phyloP scores from a whole-genome alignment of 2,888 invertebrate species.

The Gibbula magus region DNA sequence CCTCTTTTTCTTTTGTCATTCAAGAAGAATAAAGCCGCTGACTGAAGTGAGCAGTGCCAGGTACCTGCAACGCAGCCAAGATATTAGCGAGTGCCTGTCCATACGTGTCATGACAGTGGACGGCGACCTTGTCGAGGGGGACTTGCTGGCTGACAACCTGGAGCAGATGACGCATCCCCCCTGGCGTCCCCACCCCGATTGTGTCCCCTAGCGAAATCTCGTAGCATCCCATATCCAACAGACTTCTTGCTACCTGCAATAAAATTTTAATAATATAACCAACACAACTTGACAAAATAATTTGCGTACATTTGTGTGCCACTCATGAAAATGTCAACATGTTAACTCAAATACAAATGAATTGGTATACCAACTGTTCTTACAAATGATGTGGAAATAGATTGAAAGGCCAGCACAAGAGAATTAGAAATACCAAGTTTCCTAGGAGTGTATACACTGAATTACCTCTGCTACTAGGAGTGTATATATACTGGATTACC shows the following conservation, averaged over 20 bases:
- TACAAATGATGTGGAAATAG: too few relatives aligned
- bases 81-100: conserved; percentile 97
- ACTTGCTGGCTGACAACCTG: conserved; percentile 81
- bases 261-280: too few relatives aligned
- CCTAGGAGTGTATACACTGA: not conserved
- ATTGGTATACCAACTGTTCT: too few relatives aligned
- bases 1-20: too few relatives aligned
- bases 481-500: too few relatives aligned
- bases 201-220: conserved; percentile 98
- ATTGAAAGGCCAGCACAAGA: not conserved
- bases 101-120: conserved; percentile 99
- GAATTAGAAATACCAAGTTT: not conserved
- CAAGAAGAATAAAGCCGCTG: too few relatives aligned
- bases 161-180: conserved; percentile 84
- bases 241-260: conserved; percentile 79
- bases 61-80: conserved; percentile 89
- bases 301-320: too few relatives aligned
- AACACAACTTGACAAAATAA: too few relatives aligned
- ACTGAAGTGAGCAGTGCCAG: too few relatives aligned
- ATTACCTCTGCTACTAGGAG: conserved; percentile 87
- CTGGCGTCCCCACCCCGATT: conserved; percentile 88
- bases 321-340: too few relatives aligned
- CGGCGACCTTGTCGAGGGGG: conserved; percentile 83
- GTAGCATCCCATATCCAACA: conserved; percentile 92
- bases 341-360: too few relatives aligned